A percentile compares a stretch with the other conserved stretches of the same genome.
These are phyloP conservation scores for Ctenopoma kingsleyae DNA, from an alignment of 2,797 vertebrate genomes.

Conservation along the genomic window DNA sequence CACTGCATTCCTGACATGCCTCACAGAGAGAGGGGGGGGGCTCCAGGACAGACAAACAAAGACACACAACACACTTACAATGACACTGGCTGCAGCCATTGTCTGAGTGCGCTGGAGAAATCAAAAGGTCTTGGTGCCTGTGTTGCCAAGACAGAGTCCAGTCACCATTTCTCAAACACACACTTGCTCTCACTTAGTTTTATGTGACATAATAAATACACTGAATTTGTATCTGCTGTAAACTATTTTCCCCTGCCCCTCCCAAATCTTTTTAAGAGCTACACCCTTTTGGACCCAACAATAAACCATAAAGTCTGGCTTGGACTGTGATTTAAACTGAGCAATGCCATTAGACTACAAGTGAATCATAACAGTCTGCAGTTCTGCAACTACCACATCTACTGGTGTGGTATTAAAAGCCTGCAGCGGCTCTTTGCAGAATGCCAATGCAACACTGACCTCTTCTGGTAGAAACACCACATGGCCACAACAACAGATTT, in stretches of 20 bases:
- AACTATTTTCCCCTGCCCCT: slow-evolving; percentile 32
- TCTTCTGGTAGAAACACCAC: slow-evolving; percentile 73
- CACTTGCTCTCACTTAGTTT: slow-evolving; percentile 26
- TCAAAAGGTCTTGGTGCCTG: slow-evolving; percentile 62
- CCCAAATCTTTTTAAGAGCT: slow-evolving; percentile 33
- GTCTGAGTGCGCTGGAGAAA: slow-evolving; percentile 64
- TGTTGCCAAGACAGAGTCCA: slow-evolving; percentile 67
- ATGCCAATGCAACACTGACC: slow-evolving; percentile 77
- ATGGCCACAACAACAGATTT: slow-evolving; percentile 48
- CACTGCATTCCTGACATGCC: slow-evolving; percentile 83
- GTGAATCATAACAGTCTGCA: slow-evolving; percentile 34
- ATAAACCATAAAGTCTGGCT: slow-evolving; percentile 31
- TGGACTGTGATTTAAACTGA: slow-evolving; percentile 40
- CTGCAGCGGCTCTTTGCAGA: slow-evolving; percentile 8
- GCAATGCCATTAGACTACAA: slow-evolving; percentile 42
- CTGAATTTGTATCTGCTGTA: slow-evolving; percentile 30
- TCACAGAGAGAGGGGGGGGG: slow-evolving; percentile 67
- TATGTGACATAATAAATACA: background rate
- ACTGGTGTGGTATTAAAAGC: slow-evolving; percentile 24
- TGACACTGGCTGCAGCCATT: slow-evolving; percentile 68
- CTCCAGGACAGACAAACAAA: slow-evolving; percentile 74
- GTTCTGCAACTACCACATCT: slow-evolving; percentile 7
- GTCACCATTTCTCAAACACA: slow-evolving; percentile 28
- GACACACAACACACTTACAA: slow-evolving; percentile 67
- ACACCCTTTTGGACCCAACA: slow-evolving; percentile 43